Percentiles rank a stretch among this genome's conserved stretches.
Evolutionary conservation across 2,113 vertebrate species (phyloP).

Genomic region (Polyodon spathula): DNA sequence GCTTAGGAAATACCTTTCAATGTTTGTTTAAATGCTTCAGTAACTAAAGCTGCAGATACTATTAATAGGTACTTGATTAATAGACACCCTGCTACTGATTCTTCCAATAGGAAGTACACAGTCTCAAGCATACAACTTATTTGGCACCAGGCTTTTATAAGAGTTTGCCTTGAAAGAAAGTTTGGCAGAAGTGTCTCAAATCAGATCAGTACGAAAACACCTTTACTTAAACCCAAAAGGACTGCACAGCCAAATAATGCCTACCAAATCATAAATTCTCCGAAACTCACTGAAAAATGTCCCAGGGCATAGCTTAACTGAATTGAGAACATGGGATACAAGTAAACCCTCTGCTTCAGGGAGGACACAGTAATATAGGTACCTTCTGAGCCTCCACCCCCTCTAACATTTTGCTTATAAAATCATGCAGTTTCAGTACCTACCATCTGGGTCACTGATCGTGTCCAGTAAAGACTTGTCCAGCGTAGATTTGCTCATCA

Average conservation of each 20-base stretch:
- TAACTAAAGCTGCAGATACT: not conserved
- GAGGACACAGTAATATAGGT: not conserved
- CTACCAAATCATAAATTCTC: not conserved
- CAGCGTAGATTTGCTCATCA: conserved; percentile 93
- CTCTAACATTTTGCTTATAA: not conserved
- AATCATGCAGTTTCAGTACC: conserved; percentile 25
- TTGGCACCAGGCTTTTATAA: too few species aligned
- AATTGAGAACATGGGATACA: not conserved
- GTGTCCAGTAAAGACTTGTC: conserved; percentile 95
- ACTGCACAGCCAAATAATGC: not conserved
- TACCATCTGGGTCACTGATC: conserved; percentile 94
- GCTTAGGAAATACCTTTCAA: not conserved
- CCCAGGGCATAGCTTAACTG: conserved; percentile 1
- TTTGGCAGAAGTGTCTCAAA: too few species aligned
- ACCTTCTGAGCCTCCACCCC: not conserved
- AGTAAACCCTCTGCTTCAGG: not conserved
- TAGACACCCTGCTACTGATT: not conserved
- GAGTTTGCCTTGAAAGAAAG: too few species aligned
- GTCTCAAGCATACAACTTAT: not conserved
- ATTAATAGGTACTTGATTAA: not conserved
- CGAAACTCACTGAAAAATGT: not conserved
- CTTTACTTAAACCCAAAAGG: not conserved
- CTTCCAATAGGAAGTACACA: not conserved
- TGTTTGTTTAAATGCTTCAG: conserved; percentile 2
- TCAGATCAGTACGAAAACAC: not conserved